Percentiles rank a stretch among this genome's conserved stretches.
These are phyloP conservation scores for Acipenser ruthenus DNA, from an alignment of 2,797 vertebrate species.

Conservation along the genomic window DNA sequence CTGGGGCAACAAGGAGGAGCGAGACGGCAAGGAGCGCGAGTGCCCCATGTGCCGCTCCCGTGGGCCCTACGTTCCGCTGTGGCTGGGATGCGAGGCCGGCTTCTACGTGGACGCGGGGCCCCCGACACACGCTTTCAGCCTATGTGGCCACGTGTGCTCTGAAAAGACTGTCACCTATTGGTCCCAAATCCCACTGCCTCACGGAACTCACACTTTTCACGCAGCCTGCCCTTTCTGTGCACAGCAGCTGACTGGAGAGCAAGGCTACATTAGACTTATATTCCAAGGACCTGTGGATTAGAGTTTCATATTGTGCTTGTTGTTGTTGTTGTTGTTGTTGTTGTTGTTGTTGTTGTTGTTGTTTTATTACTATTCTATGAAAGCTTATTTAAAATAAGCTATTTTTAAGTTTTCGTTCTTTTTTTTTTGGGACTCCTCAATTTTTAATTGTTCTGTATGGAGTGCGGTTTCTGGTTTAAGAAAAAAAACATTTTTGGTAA, in stretches of 20 bases:
- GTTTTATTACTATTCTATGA: no score
- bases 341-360: slow-evolving; percentile 3
- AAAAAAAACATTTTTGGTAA: slow-evolving; percentile 31
- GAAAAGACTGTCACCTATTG: slow-evolving; percentile 94
- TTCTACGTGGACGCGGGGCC: slow-evolving; percentile 93
- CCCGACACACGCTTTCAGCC: slow-evolving; percentile 89
- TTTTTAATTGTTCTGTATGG: slow-evolving; percentile 63
- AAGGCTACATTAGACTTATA: slow-evolving; percentile 92
- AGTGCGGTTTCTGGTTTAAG: slow-evolving; percentile 47
- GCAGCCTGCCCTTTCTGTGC: slow-evolving; percentile 95
- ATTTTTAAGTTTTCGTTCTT: no score
- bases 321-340: slow-evolving; percentile 23
- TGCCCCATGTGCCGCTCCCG: slow-evolving; percentile 94
- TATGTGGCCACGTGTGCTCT: slow-evolving; percentile 91
- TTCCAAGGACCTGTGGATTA: slow-evolving; percentile 97
- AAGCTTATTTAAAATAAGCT: no score
- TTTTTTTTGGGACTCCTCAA: neutral
- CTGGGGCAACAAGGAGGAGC: slow-evolving; percentile 87
- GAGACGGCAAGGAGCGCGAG: slow-evolving; percentile 79
- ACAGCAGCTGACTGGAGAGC: slow-evolving; percentile 85
- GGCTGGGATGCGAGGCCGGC: slow-evolving; percentile 91
- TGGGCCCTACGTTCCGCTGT: slow-evolving; percentile 91
- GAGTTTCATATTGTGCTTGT: slow-evolving; percentile 7
- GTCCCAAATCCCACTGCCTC: slow-evolving; percentile 95
- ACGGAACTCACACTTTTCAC: slow-evolving; percentile 95